phyloP scores from a whole-genome alignment of 1,140 invertebrate genomes.

The Psilanteris sp. region DNA sequence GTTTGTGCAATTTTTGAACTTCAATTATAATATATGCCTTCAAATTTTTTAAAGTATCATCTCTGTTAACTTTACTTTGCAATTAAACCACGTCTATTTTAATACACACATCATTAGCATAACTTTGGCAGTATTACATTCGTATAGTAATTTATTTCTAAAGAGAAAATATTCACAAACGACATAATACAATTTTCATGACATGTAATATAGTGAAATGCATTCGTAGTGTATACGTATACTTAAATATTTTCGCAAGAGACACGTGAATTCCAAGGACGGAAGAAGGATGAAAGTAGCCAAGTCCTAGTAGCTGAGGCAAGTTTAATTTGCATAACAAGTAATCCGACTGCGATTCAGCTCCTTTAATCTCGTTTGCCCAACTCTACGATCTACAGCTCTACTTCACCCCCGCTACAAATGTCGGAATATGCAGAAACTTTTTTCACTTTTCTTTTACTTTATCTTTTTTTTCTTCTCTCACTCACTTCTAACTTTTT shows the following conservation, averaged over 20 bases:
- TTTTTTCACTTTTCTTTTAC: constrained; percentile 32
- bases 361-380: constrained; percentile 64
- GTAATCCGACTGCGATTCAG: constrained; percentile 65
- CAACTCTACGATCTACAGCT: constrained; percentile 32
- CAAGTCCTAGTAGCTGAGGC: constrained; percentile 54
- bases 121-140: constrained; percentile 5
- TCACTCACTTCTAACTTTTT: constrained; percentile 39
- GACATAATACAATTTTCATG: constrained; percentile 26
- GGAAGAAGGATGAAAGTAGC: constrained; percentile 52
- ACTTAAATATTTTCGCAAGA: constrained; percentile 35
- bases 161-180: constrained; percentile 32
- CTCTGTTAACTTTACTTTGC: too few species aligned
- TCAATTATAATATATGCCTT: too few species aligned
- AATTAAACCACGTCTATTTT: too few species aligned
- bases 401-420: constrained; percentile 27
- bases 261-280: constrained; percentile 25
- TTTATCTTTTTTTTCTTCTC: not conserved
- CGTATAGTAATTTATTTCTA: constrained; percentile 3
- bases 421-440: constrained; percentile 53
- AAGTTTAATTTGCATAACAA: constrained; percentile 67
- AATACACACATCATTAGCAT: constrained; percentile 29
- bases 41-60: too few species aligned
- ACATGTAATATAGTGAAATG: constrained; percentile 38
- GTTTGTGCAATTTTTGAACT: too few species aligned
- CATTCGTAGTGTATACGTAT: constrained; percentile 15